These are phyloP conservation scores for Macroteleia sp. DNA, from an alignment of 2,888 invertebrate genomes.

Conservation along the genomic window DNA sequence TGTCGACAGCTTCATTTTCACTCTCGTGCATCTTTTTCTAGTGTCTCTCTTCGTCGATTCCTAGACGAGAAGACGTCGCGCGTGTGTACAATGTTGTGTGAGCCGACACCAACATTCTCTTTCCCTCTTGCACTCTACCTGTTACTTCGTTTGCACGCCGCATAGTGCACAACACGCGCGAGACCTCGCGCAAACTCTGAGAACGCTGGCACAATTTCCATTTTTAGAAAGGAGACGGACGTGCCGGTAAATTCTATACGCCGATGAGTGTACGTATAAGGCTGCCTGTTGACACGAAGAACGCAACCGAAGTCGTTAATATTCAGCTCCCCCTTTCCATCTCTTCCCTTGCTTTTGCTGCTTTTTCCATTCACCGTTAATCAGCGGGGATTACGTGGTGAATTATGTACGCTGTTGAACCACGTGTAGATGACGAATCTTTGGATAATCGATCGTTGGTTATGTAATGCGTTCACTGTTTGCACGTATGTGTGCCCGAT, in stretches of 20 bases:
- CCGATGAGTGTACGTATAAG: slow-evolving; percentile 51
- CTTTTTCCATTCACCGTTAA: slow-evolving; percentile 42
- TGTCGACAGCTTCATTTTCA: slow-evolving; percentile 40
- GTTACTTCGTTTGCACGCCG: slow-evolving; percentile 58
- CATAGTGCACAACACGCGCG: slow-evolving; percentile 12
- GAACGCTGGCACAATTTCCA: slow-evolving; percentile 62
- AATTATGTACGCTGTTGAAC: slow-evolving; percentile 15
- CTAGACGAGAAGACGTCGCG: slow-evolving; percentile 37
- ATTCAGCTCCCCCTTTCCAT: slow-evolving; percentile 6
- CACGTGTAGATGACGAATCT: slow-evolving; percentile 42
- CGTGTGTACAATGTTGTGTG: slow-evolving; percentile 22
- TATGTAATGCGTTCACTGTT: slow-evolving; percentile 26
- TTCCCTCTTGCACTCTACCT: slow-evolving; percentile 28
- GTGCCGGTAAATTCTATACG: slow-evolving; percentile 51
- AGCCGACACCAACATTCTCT: slow-evolving; percentile 23
- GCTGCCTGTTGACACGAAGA: slow-evolving; percentile 50
- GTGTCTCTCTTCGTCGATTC: slow-evolving; percentile 1
- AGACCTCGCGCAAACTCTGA: slow-evolving; percentile 30
- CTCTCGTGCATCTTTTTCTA: not conserved
- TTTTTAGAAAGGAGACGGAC: slow-evolving; percentile 64
- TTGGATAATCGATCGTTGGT: slow-evolving; percentile 35
- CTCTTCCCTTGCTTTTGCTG: slow-evolving; percentile 5
- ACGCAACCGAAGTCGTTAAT: slow-evolving; percentile 28
- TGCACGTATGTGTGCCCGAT: not conserved
- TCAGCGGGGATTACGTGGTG: slow-evolving; percentile 30